Evolutionary conservation across 2,888 invertebrate genomes (phyloP), one percentile per base, ranked within the genome.

Genomic region (Enchytraeus crypticus): DNA sequence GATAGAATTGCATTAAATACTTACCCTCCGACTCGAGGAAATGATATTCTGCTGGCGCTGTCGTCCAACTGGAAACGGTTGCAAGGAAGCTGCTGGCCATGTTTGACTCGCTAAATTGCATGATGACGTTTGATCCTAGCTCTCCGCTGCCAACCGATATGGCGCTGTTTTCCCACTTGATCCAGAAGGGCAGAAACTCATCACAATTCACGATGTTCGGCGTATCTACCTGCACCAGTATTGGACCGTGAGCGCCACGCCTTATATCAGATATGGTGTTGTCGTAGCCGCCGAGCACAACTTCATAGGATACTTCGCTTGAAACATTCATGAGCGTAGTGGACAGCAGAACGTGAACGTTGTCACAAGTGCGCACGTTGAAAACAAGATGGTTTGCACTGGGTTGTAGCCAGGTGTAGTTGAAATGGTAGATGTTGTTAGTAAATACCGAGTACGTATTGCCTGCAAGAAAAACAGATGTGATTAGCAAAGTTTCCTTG

Each of bases 221-320:
- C 18, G 61, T 61, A 30, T 51, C 45, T 5, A 57, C 57, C 1
- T 14, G 5, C 27, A 57, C 57, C 8, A 61, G 21, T 23, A 57
- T 61, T 21, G 14, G 26, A 27, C 61, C 61, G 30, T 61, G 51
- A 1, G n/a, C 26, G 2, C 49, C 21, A 29, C 57, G 57, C 2
- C 61, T 33, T n/a, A 61, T 61, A 8, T 45, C 61, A 11, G 59
- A 59, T 21, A 34, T 5, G 21, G 53, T 59, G 59, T 59, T 59
- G 5, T 43, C 45, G 45, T 34, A 21, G 18, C 34, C 45, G 18
- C 59, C 59, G 21, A 59, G 43, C 8, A 26, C 59, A 23, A 53
- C 53, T 38, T 59, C 59, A 30, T 59, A 59, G 18, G 51, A 23
- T n/a, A n/a, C n/a, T 29, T 51, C 23, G 18, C 8, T n/a, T 5